These are phyloP conservation scores for Tyto alba DNA, from an alignment of 2,113 vertebrate species.

Conservation along the genomic window DNA sequence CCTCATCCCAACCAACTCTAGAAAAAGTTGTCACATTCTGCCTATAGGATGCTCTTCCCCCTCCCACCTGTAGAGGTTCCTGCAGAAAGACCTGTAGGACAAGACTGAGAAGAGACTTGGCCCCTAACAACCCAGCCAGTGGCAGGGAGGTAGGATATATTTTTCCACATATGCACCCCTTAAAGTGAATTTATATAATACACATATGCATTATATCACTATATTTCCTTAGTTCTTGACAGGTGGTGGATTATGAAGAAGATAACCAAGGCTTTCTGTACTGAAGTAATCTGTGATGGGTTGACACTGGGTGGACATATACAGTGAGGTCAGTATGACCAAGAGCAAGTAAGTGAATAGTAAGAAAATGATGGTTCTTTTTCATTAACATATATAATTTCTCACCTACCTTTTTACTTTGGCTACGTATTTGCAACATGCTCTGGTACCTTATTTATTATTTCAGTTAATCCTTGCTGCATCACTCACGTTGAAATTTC, in stretches of 20 bases:
- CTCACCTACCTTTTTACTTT: not conserved
- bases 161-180: not conserved
- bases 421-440: not conserved
- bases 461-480: not conserved
- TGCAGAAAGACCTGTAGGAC: not conserved
- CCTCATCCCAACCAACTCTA: not conserved
- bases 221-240: not conserved
- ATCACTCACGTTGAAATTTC: not conserved
- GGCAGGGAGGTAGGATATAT: not conserved
- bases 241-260: not conserved
- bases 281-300: not conserved
- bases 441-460: not conserved
- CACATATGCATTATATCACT: not conserved
- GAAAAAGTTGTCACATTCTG: not conserved
- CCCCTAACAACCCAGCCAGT: not conserved
- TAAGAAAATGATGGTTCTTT: not conserved
- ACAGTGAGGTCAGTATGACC: not conserved
- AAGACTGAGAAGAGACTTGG: not conserved
- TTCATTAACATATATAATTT: not conserved
- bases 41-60: not conserved
- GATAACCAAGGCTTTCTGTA: not conserved
- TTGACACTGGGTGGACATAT: not conserved
- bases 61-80: not conserved
- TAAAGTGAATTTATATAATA: not conserved
- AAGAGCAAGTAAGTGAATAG: not conserved